Evolutionary conservation across 2,113 vertebrate species (phyloP), one percentile per base, ranked within the genome.

Genomic region (Dasyornis broadbenti): DNA sequence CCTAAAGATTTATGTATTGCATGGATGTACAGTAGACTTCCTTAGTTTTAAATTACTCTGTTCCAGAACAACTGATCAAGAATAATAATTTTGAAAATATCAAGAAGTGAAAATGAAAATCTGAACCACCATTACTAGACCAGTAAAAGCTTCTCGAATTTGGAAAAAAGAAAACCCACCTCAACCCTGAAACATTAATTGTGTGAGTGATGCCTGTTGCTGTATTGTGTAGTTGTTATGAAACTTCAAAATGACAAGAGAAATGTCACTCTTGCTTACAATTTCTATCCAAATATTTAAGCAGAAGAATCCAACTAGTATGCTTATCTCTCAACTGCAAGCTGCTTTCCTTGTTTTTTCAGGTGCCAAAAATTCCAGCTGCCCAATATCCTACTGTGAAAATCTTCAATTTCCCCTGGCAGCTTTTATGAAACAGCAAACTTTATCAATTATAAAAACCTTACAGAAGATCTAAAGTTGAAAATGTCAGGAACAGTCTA

Each of bases 271-370:
- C 52, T 69, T 80, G 44, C 18, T 89, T 86, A 44, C 8, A 68
- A 35, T 57, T 92, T 91, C 27, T 72, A 13, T 57, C 45, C 61
- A 92, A 77, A 80, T 18, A 6, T 42, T 77, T 90, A 27, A 73
- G 21, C 15, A 56, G 27, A 64, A 94, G 35, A 86, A 54, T 80
- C 65, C 37, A 86, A 66, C 53, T 24, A 73, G 10, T 37, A 39
- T 42, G 59, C 47, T 94, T 96, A 94, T 97, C 87, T 87, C 35
- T 90, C 59, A 59, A 0, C n/a, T 91, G 54, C 87, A 94, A 96
- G 64, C 75, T 66, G 16, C 17, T 72, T 91, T 91, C 27, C 27
- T 73, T 80, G 45, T 19, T 82, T 93, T 91, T 57, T 72, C 75
- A 86, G 50, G 54, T 92, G 94, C 91, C 87, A 95, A 77, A 79